Percentiles rank a stretch among this genome's conserved stretches.
Evolutionary conservation across 2,888 invertebrate species (phyloP).

Genomic region (Cheilosia grossa): DNA sequence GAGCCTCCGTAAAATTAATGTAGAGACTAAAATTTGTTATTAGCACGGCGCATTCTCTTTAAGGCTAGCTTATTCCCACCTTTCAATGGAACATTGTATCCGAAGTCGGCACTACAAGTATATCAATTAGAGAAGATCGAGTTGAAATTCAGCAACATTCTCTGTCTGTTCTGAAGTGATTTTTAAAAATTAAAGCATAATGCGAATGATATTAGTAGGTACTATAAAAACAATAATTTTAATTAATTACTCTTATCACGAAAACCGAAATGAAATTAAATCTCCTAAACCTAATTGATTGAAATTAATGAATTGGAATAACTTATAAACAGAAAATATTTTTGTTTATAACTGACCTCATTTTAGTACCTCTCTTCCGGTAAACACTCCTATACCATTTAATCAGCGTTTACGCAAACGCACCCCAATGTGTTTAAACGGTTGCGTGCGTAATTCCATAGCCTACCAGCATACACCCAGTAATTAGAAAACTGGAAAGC

Average conservation of each 20-base stretch:
- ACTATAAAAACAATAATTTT: background rate
- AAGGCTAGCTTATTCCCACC: no score
- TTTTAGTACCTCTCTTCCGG: background rate
- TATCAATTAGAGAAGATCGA: no score
- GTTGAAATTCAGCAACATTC: no score
- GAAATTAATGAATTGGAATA: constrained; percentile 16
- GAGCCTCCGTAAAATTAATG: no score
- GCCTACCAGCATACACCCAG: background rate
- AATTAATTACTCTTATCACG: constrained; percentile 4
- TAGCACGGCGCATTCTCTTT: no score
- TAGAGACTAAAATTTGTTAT: no score
- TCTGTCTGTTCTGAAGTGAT: no score
- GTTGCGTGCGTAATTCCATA: background rate
- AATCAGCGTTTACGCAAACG: constrained; percentile 9
- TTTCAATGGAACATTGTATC: no score
- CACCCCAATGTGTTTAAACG: background rate
- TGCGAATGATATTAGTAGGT: background rate
- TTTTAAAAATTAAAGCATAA: background rate
- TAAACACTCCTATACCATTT: background rate
- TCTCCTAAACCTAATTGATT: constrained; percentile 7
- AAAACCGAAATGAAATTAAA: background rate
- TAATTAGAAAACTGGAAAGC: background rate
- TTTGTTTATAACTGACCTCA: background rate
- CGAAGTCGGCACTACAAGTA: no score
- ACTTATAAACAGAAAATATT: background rate